Evolutionary conservation across 35 echinoderm and acorn worm genomes (phyloP).

Genomic region (Heliocidaris tuberculata): DNA sequence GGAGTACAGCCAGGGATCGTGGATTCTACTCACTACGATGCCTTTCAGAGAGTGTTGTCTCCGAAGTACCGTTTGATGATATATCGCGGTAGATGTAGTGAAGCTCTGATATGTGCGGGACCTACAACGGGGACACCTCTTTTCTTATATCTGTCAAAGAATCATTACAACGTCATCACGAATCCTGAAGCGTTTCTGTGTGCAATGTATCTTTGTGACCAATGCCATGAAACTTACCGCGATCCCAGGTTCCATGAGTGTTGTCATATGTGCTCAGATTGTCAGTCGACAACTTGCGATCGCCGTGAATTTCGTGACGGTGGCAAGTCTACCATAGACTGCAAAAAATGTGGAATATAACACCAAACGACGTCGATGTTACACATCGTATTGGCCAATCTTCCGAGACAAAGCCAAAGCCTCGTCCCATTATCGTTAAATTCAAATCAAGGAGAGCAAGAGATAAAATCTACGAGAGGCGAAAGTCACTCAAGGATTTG

Average conservation of each 20-base stretch:
- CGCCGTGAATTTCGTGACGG: not conserved
- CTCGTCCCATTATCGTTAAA: no score
- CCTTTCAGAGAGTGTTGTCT: not conserved
- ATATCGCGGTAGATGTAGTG: not conserved
- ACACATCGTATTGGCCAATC: no score
- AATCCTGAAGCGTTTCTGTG: not conserved
- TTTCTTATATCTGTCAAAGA: not conserved
- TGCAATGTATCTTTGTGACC: not conserved
- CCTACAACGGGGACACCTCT: not conserved
- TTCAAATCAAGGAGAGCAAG: no score
- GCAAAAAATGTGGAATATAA: not conserved
- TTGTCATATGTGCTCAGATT: not conserved
- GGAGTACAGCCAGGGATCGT: not conserved
- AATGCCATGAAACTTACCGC: conserved; percentile 4
- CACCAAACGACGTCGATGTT: no score
- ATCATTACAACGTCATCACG: not conserved
- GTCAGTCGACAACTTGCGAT: not conserved
- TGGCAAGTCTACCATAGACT: not conserved
- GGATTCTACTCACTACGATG: not conserved
- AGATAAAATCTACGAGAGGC: no score
- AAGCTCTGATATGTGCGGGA: not conserved
- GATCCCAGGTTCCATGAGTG: not conserved
- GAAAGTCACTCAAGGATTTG: no score
- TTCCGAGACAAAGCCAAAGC: no score
- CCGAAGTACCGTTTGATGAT: conserved; percentile 9